Percentiles rank a stretch among this genome's conserved stretches.
These are phyloP conservation scores for Bubalus kerabau DNA, from an alignment of 2,113 vertebrate genomes.

Conservation along the genomic window DNA sequence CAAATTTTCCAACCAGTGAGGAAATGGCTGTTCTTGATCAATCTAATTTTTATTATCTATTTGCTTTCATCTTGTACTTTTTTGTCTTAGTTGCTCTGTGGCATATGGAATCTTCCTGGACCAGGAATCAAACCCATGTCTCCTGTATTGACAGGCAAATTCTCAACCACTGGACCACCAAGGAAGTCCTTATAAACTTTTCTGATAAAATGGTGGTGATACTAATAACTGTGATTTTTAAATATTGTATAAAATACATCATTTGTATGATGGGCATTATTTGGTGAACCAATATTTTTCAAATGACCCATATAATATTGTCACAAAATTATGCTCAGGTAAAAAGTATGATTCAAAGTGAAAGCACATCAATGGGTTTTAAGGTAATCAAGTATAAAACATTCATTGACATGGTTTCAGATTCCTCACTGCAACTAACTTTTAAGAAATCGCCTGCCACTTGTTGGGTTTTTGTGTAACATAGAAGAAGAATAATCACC, in stretches of 20 bases:
- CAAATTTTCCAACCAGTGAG: background rate
- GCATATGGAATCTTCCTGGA: background rate
- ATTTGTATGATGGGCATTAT: background rate
- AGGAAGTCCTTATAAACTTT: background rate
- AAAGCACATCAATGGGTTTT: background rate
- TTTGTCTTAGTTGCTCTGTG: background rate
- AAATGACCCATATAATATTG: background rate
- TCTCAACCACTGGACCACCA: background rate
- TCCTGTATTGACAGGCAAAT: background rate
- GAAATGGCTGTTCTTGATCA: background rate
- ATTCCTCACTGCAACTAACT: background rate
- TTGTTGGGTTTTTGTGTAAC: background rate
- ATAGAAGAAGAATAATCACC: background rate
- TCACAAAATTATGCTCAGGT: background rate
- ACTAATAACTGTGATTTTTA: background rate
- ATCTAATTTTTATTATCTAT: background rate
- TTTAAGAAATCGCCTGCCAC: background rate
- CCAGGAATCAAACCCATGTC: background rate
- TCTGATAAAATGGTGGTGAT: background rate
- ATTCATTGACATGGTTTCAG: background rate
- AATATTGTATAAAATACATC: background rate
- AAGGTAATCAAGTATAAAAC: background rate
- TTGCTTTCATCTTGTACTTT: background rate
- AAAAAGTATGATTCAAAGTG: background rate
- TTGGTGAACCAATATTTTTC: background rate